Percentiles rank a stretch among this genome's conserved stretches.
Evolutionary conservation across 1,140 invertebrate genomes (phyloP).

Genomic region (Danaus melanippus): DNA sequence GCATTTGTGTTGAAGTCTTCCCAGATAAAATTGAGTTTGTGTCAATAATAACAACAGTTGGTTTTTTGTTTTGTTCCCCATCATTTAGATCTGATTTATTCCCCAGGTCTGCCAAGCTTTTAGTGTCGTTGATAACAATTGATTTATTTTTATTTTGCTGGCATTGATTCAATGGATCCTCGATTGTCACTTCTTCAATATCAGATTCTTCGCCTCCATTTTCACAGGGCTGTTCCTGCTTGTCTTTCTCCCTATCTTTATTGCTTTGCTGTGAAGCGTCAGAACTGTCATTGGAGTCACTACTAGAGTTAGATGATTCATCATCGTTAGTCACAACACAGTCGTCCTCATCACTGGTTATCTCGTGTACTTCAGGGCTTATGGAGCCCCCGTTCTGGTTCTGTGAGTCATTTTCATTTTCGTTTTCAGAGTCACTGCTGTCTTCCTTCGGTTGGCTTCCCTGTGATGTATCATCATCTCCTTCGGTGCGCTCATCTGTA

Average conservation of each 20-base stretch:
- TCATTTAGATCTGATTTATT: constrained; percentile 43
- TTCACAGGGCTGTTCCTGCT: constrained; percentile 75
- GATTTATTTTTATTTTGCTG: constrained; percentile 67
- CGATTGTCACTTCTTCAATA: constrained; percentile 73
- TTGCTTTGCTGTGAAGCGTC: constrained; percentile 76
- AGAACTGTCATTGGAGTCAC: constrained; percentile 59
- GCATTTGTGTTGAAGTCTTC: constrained; percentile 42
- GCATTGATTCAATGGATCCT: constrained; percentile 76
- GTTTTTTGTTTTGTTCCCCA: constrained; percentile 68
- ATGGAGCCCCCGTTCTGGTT: constrained; percentile 57
- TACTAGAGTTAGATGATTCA: constrained; percentile 61
- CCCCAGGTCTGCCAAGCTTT: constrained; percentile 50
- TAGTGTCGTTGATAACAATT: constrained; percentile 79
- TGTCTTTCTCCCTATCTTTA: constrained; percentile 75
- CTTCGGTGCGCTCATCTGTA: constrained; percentile 64
- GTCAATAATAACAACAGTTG: constrained; percentile 64
- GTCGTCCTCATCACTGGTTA: constrained; percentile 64
- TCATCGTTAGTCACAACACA: constrained; percentile 61
- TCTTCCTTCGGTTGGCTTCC: constrained; percentile 64
- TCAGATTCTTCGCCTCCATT: constrained; percentile 74
- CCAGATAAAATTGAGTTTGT: constrained; percentile 63
- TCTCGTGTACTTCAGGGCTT: constrained; percentile 61
- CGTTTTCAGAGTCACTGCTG: constrained; percentile 63
- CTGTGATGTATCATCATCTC: constrained; percentile 65
- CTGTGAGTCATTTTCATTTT: constrained; percentile 48